Base-by-base conservation (phyloP, 2,113 vertebrate genomes). In the Embiotoca jacksoni region DNA sequence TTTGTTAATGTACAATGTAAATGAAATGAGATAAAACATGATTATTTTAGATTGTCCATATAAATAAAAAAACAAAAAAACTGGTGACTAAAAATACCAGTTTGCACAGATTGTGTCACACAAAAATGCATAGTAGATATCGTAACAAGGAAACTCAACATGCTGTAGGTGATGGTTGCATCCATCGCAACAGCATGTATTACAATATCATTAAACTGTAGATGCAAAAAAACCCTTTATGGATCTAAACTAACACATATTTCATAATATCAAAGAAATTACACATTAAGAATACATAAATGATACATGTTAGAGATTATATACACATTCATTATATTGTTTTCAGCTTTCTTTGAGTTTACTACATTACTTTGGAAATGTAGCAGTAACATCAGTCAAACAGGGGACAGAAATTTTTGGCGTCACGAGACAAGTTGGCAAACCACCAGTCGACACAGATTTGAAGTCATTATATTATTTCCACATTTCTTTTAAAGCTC, bases 241-340 rank as follows among this genome's bases (percentile, higher is more conserved):
- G 67, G 9, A 75, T 23, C 52, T 61, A 44, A 73, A 66, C 15
- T 53, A 60, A 37, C 4, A 6, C 35, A 49, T 37, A 53, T 54
- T 46, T 64, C 50, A 72, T 68, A 50, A 68, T 76, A 66, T 72
- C 46, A 52, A 66, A 62, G 4, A 62, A 75, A 83, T 83, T 61
- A 73, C 33, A 71, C 31, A 70, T 68, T 60, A 69, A 70, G 58
- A 64, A 74, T 36, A 65, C 31, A 80, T 62, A 66, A 81, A 79
- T 39, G 67, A 37, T 5, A 66, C 68, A 80, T 23, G 68, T 44
- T 14, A 37, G 6, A 71, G 53, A 58, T 46, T 76, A 77, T 65
- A 63, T 78, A 81, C 36, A 86, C 35, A 69, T 80, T 83, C 10
- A 75, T 64, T 52, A 58, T 3, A 44, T 39, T 63, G 46, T 60